Evolutionary conservation across 2,797 vertebrate species (phyloP), one percentile per base, ranked within the genome.

Genomic region (Sardinella longiceps): DNA sequence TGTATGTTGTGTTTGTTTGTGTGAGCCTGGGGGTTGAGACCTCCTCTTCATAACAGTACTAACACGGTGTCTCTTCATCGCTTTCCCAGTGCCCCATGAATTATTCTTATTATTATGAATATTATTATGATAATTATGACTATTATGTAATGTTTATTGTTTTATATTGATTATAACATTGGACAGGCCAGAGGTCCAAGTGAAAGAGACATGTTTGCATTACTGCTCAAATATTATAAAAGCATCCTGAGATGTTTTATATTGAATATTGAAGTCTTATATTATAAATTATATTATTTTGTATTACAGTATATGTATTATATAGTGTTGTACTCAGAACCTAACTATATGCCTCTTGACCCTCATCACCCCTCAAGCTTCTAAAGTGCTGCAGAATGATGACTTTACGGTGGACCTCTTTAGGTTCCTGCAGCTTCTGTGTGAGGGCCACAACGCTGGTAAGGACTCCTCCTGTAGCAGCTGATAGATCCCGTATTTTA

Each of bases 381-480:
- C 99, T 91, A 99, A 99, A 92, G 98, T 99, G 81, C 96, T 99
- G 86, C 98, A 97, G 93, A 98, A 99, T 82, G 98, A 99, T 86
- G 98, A 99, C 90, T 99, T 99, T 92, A 99, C 98, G 53, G 96
- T 96, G 92, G 98, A 99, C 93, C 95, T 99, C 50, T 99, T 99
- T 94, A 95, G 98, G 90, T 99, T 99, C 95, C 96, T 99, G 86
- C 98, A 99, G 92, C 96, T 99, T 88, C 96, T 99, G 10, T 99
- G 98, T 90, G 98, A 99, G 96, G 98, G 98, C 7, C 98, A 99
- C 93, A 99, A 99, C 82, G 96, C 97, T 87, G 98, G 98, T 99
- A 93, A 95, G 97, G 77, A 46, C 46, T 56, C 5, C 37, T 63
- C n/a, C 58, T 18, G 18, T 14, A 50, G 7, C 50, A 37, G 51